phyloP scores from a whole-genome alignment of 2,797 vertebrate species.

The Gadopsis bispinosus region DNA sequence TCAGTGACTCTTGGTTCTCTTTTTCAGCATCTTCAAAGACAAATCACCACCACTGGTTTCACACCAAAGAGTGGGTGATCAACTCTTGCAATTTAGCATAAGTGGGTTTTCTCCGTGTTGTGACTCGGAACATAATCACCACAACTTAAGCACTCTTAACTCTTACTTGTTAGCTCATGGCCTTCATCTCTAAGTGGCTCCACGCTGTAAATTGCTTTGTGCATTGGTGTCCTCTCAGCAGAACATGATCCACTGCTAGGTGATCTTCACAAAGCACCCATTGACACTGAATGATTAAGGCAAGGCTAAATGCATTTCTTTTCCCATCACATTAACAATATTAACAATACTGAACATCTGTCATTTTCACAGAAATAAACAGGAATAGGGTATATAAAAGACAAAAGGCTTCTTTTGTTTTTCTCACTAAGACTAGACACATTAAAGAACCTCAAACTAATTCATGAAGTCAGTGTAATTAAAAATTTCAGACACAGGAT shows the following conservation, averaged over 20 bases:
- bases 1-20: background rate
- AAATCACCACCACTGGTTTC: slow-evolving; percentile 26
- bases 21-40: slow-evolving; percentile 17
- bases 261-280: slow-evolving; percentile 17
- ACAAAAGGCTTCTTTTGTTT: too few relatives aligned
- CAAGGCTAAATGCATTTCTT: background rate
- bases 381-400: background rate
- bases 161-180: slow-evolving; percentile 53
- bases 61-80: slow-evolving; percentile 29
- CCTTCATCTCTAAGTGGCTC: slow-evolving; percentile 48
- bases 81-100: slow-evolving; percentile 40
- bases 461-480: too few relatives aligned
- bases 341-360: background rate
- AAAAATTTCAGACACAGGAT: too few relatives aligned
- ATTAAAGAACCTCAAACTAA: background rate
- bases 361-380: background rate
- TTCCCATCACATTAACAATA: background rate
- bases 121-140: slow-evolving; percentile 57
- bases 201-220: slow-evolving; percentile 47
- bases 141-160: slow-evolving; percentile 67
- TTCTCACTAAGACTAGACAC: background rate
- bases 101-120: slow-evolving; percentile 51
- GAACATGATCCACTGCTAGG: slow-evolving; percentile 14
- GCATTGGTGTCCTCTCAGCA: slow-evolving; percentile 33
- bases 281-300: background rate